Evolutionary conservation across 2,113 vertebrate species (phyloP), one percentile per base, ranked within the genome.

Genomic region (Oceanites oceanicus): DNA sequence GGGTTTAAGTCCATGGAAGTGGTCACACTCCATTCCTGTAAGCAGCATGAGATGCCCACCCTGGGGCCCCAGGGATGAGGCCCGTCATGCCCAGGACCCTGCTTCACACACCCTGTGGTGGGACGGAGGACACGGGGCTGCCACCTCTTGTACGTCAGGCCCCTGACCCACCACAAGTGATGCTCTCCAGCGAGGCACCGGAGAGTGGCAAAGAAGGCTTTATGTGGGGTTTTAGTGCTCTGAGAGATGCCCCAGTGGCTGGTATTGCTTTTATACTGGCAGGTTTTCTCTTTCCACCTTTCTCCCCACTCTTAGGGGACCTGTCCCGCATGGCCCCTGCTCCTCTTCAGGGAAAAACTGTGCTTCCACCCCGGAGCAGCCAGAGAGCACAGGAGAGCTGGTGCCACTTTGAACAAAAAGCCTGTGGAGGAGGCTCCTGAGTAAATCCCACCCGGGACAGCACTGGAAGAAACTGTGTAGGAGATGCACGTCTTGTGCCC

Each of bases 111-210:
- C 17, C 14, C 13, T 34, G 8, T 4, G 26, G 15, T 15, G 76
- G 30, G 29, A 11, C 66, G 52, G 55, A n/a, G 32, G 44, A 19
- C n/a, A 27, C 0, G 2, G 47, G 10, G 36, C 38, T 44, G 56
- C 62, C 38, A 6, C 5, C 7, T 58, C 42, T 62, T 67, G 68
- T 42, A 11, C 7, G 2, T 32, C 62, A 6, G 26, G 50, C 42
- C 45, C 27, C 52, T n/a, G 30, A 10, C 9, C 20, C 65, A 13
- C 7, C 32, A 15, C 0, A 0, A n/a, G 50, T 1, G 32, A 27
- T 50, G 38, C 10, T 71, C 40, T 66, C 18, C 34, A 70, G n/a
- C 0, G 0, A 52, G 23, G 25, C 15, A 6, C 26, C 9, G 34
- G 36, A 32, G n/a, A 2, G 0, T 0, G 2, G n/a, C 45, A 36